phyloP scores from a whole-genome alignment of 2,888 invertebrate species.

The Macropis europaea region DNA sequence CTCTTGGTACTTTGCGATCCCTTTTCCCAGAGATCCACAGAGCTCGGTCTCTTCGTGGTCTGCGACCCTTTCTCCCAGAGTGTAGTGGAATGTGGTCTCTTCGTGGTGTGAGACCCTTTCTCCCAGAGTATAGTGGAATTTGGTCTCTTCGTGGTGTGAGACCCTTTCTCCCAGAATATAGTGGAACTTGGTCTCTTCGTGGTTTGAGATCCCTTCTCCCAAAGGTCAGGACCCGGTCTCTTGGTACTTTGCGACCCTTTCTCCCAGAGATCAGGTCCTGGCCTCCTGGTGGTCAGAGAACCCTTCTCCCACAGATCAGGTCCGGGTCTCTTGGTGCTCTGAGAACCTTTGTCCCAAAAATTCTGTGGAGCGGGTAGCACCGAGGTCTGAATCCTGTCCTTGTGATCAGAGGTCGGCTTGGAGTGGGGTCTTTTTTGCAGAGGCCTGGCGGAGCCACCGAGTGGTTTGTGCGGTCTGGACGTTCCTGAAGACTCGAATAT shows the following conservation, averaged over 20 bases:
- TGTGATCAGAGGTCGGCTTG: slow-evolving; percentile 70
- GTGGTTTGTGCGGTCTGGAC: slow-evolving; percentile 67
- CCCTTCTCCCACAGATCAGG: slow-evolving; percentile 16
- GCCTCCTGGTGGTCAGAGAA: background rate
- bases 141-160: background rate
- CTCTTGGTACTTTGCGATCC: slow-evolving; percentile 21
- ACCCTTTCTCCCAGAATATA: slow-evolving; percentile 49
- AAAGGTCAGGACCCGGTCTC: slow-evolving; percentile 32
- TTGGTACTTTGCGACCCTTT: background rate
- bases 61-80: slow-evolving; percentile 49
- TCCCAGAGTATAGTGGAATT: slow-evolving; percentile 48
- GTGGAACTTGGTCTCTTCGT: background rate
- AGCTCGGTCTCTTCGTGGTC: slow-evolving; percentile 22
- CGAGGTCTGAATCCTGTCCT: slow-evolving; percentile 39
- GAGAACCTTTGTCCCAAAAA: slow-evolving; percentile 37
- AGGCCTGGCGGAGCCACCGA: slow-evolving; percentile 57
- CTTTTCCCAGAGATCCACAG: slow-evolving; percentile 50
- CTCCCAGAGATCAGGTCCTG: too few relatives aligned
- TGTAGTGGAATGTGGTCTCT: slow-evolving; percentile 15
- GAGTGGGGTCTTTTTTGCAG: slow-evolving; percentile 74
- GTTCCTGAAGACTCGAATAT: slow-evolving; percentile 70
- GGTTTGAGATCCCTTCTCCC: slow-evolving; percentile 38
- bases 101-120: slow-evolving; percentile 23
- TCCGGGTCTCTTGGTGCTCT: slow-evolving; percentile 12
- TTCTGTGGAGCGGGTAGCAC: slow-evolving; percentile 23